phyloP scores from a whole-genome alignment of 2,113 vertebrate genomes.

The Megaleporinus macrocephalus region DNA sequence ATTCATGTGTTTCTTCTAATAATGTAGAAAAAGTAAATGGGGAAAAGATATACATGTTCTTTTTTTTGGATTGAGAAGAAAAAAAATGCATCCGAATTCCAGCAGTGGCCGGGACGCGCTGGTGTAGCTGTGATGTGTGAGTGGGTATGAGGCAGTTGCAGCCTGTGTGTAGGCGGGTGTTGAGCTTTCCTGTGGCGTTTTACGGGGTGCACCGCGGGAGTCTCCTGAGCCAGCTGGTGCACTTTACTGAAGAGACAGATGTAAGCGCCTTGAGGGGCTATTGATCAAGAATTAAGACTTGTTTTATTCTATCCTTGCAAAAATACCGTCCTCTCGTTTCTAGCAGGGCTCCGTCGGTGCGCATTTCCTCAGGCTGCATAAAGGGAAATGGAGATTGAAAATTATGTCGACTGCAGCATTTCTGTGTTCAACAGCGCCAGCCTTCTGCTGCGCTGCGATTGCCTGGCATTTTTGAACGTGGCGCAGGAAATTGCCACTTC shows the following conservation, averaged over 20 bases:
- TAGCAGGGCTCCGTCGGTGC: background rate
- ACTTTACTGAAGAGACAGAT: conserved; percentile 50
- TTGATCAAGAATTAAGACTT: conserved; percentile 42
- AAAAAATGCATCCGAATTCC: background rate
- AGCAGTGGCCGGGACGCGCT: background rate
- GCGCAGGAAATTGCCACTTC: conserved; percentile 23
- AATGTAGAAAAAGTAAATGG: too few relatives aligned
- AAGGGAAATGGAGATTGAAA: background rate
- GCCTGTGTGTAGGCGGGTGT: conserved; percentile 23
- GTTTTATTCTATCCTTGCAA: background rate
- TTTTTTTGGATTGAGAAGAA: too few relatives aligned
- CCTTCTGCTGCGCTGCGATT: background rate
- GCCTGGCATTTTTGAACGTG: background rate
- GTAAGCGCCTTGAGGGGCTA: conserved; percentile 34
- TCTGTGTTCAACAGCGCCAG: background rate
- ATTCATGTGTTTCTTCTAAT: too few relatives aligned
- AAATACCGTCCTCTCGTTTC: conserved; percentile 3
- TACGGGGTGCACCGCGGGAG: conserved; percentile 24
- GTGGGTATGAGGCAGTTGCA: background rate
- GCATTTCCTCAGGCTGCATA: conserved; percentile 3
- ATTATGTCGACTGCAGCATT: background rate
- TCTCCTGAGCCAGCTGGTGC: conserved; percentile 35
- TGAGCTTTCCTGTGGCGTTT: conserved; percentile 3
- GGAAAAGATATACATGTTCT: too few relatives aligned
- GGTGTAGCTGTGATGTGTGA: conserved; percentile 10